Conservation (phyloP, 1,140 invertebrate species). For the Caenorhabditis remanei region DNA sequence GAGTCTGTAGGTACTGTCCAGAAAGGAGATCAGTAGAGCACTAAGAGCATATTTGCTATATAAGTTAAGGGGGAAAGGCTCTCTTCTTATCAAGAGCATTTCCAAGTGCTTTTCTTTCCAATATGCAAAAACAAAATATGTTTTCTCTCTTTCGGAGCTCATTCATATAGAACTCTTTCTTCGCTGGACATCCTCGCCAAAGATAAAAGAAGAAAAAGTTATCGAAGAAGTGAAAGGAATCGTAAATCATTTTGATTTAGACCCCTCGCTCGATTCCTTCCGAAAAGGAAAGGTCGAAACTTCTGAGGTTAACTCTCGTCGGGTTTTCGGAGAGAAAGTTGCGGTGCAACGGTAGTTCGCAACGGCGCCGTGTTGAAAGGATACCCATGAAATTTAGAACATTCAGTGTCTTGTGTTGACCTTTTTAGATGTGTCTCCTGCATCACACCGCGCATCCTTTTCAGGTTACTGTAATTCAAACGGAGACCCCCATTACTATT, state of each 20-base stretch:
- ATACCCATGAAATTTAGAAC: constrained; percentile 19
- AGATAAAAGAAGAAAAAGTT: not conserved
- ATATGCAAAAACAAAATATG: not conserved
- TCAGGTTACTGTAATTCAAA: not conserved
- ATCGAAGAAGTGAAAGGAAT: not conserved
- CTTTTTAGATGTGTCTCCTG: not conserved
- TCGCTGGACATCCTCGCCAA: too few species aligned
- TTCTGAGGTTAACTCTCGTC: not conserved
- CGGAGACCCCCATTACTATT: not conserved
- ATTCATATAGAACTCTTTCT: too few species aligned
- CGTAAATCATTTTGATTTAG: constrained; percentile 1
- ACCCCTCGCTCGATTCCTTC: not conserved
- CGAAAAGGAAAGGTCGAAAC: constrained; percentile 26
- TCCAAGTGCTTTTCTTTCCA: constrained; percentile 3
- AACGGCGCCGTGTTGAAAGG: not conserved
- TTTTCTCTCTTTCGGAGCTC: not conserved
- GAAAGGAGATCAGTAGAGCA: constrained; percentile 53
- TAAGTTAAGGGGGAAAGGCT: not conserved
- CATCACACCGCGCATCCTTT: not conserved
- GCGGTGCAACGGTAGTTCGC: not conserved
- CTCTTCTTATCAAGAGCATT: constrained; percentile 4
- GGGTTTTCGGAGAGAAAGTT: constrained; percentile 6
- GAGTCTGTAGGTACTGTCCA: constrained; percentile 6
- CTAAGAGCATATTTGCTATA: constrained; percentile 2
- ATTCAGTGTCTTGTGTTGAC: not conserved